Evolutionary conservation across 2,113 vertebrate genomes (phyloP), one percentile per base, ranked within the genome.

Genomic region (Pardalotus punctatus): DNA sequence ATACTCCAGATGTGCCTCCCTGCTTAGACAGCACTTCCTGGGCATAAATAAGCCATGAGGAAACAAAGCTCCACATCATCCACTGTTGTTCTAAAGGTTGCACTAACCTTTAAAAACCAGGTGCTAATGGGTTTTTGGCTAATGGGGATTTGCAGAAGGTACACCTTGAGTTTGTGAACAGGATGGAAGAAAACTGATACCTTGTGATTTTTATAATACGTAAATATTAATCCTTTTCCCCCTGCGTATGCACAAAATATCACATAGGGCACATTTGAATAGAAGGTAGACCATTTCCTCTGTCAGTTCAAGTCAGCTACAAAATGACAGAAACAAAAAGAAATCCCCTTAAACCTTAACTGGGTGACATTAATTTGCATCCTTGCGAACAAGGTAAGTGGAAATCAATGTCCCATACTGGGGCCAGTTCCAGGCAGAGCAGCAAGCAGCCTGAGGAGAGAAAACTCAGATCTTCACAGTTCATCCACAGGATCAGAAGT

Each of bases 31-130:
- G 36, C 22, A 36, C 9, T 12, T 71, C 42, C 51, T 1, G 0
- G n/a, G 23, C 36, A 78, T 28, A 74, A 81, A 67, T 7, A 3
- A 33, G 8, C 19, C 35, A 61, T 0, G 0, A 64, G 24, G 6
- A 76, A 91, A 69, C 20, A 36, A 89, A 90, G 42, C 51, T 78
- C 50, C 35, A 16, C 3, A 16, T 36, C n/a, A 58, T 19, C 36
- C 21, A 35, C 28, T 5, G 0, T 36, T 6, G 4, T 47, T 62
- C 36, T 58, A 87, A 80, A 84, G 15, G 53, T 19, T 91, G 31
- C 3, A 0, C 8, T 77, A 91, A 87, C 47, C 50, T 83, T 93
- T 81, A 78, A 48, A 94, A 93, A 38, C 0, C 25, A 77, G 22
- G 25, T 56, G 47, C 47, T 23, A 48, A 48, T 48, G 47, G 47